Evolutionary conservation across 1,140 invertebrate species (phyloP).

Genomic region (Temnothorax curvispinosus): DNA sequence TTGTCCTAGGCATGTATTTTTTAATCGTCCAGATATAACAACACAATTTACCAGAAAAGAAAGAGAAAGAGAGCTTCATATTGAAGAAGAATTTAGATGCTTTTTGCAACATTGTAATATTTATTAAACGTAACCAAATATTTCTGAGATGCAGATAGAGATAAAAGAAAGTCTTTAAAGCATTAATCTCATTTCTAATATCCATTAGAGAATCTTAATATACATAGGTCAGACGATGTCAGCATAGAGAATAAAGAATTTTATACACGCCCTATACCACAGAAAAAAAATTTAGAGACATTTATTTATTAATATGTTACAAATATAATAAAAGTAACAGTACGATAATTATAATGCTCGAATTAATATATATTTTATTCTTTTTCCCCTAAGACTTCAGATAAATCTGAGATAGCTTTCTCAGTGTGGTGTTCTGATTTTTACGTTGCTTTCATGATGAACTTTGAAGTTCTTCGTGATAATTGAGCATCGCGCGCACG

Average conservation of each 20-base stretch:
- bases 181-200: constrained; percentile 66
- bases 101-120: constrained; percentile 75
- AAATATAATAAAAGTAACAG: constrained; percentile 66
- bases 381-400: constrained; percentile 59
- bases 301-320: constrained; percentile 71
- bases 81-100: constrained; percentile 75
- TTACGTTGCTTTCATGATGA: background rate
- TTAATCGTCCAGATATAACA: constrained; percentile 70
- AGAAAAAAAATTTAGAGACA: constrained; percentile 66
- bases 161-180: constrained; percentile 66
- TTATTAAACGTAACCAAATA: constrained; percentile 72
- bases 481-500: background rate
- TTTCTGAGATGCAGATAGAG: constrained; percentile 63
- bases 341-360: constrained; percentile 67
- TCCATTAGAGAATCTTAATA: constrained; percentile 56
- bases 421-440: constrained; percentile 46
- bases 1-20: constrained; percentile 72
- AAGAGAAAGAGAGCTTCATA: constrained; percentile 68
- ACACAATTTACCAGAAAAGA: constrained; percentile 62
- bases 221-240: constrained; percentile 49
- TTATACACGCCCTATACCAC: constrained; percentile 65
- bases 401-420: constrained; percentile 56
- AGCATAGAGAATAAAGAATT: constrained; percentile 65
- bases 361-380: constrained; percentile 66
- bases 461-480: constrained; percentile 24